phyloP scores from a whole-genome alignment of 2,797 vertebrate genomes.

The Chaetodon trifasciatus region DNA sequence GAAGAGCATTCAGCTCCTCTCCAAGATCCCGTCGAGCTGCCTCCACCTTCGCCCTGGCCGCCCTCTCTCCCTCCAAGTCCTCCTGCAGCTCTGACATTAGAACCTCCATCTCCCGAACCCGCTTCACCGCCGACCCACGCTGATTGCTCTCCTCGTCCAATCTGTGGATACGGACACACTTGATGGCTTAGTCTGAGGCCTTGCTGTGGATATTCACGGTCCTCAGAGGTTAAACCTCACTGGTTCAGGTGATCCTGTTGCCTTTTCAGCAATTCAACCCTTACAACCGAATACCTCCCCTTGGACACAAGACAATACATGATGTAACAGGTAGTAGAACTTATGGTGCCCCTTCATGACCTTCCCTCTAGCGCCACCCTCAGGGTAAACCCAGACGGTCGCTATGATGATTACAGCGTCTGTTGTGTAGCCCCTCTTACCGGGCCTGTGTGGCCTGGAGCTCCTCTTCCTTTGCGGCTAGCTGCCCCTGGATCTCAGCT shows the following conservation, averaged over 20 bases:
- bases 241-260: no score
- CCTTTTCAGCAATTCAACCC: no score
- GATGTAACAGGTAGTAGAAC: no score
- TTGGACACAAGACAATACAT: no score
- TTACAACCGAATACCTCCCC: no score
- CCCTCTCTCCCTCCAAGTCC: constrained; percentile 92
- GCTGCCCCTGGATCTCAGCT: constrained; percentile 90
- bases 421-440: constrained; percentile 71
- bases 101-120: constrained; percentile 93
- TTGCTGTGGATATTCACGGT: no score
- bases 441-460: constrained; percentile 91
- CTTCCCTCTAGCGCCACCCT: no score
- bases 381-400: no score
- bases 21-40: constrained; percentile 93
- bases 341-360: no score
- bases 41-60: constrained; percentile 92
- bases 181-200: no score
- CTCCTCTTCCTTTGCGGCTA: constrained; percentile 94
- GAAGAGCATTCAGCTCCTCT: constrained; percentile 94
- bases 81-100: constrained; percentile 94
- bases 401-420: not conserved
- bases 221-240: no score
- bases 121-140: constrained; percentile 92
- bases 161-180: constrained; percentile 72
- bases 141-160: constrained; percentile 92